These are phyloP conservation scores for Lepidurus packardi DNA, from an alignment of 1,140 invertebrate species.

Conservation along the genomic window DNA sequence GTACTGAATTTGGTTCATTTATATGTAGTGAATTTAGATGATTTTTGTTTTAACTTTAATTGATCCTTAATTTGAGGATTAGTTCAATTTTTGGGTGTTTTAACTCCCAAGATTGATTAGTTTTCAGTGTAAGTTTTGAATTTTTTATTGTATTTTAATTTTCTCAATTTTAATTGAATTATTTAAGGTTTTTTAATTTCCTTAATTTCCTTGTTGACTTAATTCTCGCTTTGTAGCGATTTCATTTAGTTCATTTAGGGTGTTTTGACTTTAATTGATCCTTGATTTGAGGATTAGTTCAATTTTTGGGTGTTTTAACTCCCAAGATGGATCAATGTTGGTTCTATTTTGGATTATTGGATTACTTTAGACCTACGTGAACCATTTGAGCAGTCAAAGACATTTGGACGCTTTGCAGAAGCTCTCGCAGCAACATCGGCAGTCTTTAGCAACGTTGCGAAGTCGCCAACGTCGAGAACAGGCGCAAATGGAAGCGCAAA, in stretches of 20 bases:
- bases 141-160: constrained; percentile 27
- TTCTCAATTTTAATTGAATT: constrained; percentile 19
- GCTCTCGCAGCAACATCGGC: constrained; percentile 62
- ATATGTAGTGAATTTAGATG: too few species aligned
- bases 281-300: too few species aligned
- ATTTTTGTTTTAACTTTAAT: too few species aligned
- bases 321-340: too few species aligned
- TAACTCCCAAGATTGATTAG: too few species aligned
- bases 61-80: too few species aligned
- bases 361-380: constrained; percentile 55
- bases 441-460: constrained; percentile 63
- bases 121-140: constrained; percentile 54
- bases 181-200: neutral
- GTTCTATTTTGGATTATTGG: constrained; percentile 4
- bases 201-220: neutral
- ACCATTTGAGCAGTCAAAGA: constrained; percentile 60
- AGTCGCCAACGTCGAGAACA: constrained; percentile 65
- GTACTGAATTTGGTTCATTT: too few species aligned
- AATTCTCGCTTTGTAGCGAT: too few species aligned
- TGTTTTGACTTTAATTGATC: too few species aligned
- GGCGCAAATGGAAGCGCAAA: constrained; percentile 54
- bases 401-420: constrained; percentile 64
- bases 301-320: too few species aligned
- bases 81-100: too few species aligned
- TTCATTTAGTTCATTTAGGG: too few species aligned